phyloP scores from a whole-genome alignment of 1,140 invertebrate species.

The Neuroterus valhalla region DNA sequence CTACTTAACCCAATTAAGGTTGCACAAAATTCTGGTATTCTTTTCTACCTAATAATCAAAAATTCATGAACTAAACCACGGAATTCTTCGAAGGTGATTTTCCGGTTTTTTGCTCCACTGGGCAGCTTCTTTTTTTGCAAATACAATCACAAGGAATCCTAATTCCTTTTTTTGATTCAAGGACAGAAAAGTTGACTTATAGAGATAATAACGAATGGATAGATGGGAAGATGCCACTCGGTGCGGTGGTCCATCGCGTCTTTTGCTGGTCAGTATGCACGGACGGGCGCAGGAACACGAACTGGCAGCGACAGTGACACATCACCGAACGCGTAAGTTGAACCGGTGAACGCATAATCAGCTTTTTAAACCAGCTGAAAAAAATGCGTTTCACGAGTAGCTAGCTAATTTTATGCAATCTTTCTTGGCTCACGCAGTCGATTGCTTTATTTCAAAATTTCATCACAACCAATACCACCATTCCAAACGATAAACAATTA shows the following conservation, averaged over 20 bases:
- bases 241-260: constrained; percentile 53
- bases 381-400: constrained; percentile 30
- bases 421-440: constrained; percentile 25
- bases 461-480: neutral
- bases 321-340: constrained; percentile 52
- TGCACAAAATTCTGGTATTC: no score
- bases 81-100: neutral
- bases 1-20: no score
- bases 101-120: neutral
- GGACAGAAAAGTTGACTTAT: constrained; percentile 40
- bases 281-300: constrained; percentile 51
- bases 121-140: no score
- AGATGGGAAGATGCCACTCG: constrained; percentile 50
- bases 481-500: neutral
- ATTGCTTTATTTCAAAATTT: constrained; percentile 31
- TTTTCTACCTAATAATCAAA: no score
- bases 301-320: constrained; percentile 64
- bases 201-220: neutral
- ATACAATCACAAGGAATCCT: no score
- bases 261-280: constrained; percentile 41
- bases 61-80: no score
- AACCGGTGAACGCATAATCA: constrained; percentile 60
- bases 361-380: constrained; percentile 46
- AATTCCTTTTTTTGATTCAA: constrained; percentile 33
- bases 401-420: constrained; percentile 54